Evolutionary conservation across 1,140 invertebrate species (phyloP).

Genomic region (Euglossa dilemma): DNA sequence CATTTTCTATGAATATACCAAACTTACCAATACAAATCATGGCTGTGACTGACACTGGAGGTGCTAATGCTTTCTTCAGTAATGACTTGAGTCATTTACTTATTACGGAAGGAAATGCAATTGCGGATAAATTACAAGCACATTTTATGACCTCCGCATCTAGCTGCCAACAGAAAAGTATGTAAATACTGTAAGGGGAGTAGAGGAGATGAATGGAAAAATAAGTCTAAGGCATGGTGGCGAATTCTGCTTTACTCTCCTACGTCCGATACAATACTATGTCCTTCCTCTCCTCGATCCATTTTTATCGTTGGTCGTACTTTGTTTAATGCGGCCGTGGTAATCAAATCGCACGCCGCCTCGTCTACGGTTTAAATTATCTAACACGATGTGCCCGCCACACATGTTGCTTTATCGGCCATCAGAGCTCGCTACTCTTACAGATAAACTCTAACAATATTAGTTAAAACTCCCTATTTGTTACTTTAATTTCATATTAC

Average conservation of each 20-base stretch:
- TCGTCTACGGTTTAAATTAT: too few species aligned
- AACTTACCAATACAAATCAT: slow-evolving; percentile 97
- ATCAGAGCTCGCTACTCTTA: too few species aligned
- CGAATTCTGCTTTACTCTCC: too few species aligned
- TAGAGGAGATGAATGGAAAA: too few species aligned
- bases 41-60: slow-evolving; percentile 94
- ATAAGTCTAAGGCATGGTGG: too few species aligned
- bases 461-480: not conserved
- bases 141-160: slow-evolving; percentile 95
- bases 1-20: slow-evolving; percentile 96
- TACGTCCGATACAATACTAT: too few species aligned
- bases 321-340: too few species aligned
- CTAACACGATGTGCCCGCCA: too few species aligned
- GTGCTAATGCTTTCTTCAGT: slow-evolving; percentile 93
- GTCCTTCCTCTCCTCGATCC: too few species aligned
- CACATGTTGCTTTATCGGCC: too few species aligned
- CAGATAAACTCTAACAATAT: not conserved
- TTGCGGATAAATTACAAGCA: slow-evolving; percentile 95
- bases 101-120: slow-evolving; percentile 95
- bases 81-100: slow-evolving; percentile 94
- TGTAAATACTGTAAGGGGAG: slow-evolving; percentile 55
- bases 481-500: slow-evolving; percentile 29
- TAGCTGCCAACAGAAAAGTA: slow-evolving; percentile 92
- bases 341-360: too few species aligned
- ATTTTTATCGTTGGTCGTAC: too few species aligned